phyloP scores from a whole-genome alignment of 2,113 vertebrate genomes.

The Grus americana region DNA sequence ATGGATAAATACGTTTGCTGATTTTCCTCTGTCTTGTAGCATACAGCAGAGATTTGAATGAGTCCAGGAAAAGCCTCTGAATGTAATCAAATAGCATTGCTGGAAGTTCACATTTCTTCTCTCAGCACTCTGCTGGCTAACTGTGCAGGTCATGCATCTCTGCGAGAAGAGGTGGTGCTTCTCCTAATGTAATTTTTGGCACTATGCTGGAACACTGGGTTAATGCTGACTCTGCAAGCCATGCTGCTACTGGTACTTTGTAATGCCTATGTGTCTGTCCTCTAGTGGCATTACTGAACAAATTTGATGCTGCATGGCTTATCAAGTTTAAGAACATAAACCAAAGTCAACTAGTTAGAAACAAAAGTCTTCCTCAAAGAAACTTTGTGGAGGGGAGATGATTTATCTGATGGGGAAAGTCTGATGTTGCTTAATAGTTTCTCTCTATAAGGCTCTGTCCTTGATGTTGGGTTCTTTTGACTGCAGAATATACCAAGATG shows the following conservation, averaged over 20 bases:
- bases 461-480: not conserved
- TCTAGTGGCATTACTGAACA: not conserved
- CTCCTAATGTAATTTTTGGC: conserved; percentile 26
- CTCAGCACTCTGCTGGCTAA: not conserved
- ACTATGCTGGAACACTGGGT: not conserved
- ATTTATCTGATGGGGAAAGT: not conserved
- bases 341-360: not conserved
- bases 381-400: not conserved
- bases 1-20: not conserved
- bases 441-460: not conserved
- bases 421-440: not conserved
- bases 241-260: not conserved
- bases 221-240: conserved; percentile 41
- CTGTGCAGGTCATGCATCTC: not conserved
- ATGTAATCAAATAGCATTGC: conserved; percentile 1
- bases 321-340: not conserved
- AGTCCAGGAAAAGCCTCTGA: conserved; percentile 19
- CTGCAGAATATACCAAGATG: conserved; percentile 94
- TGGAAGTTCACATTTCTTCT: conserved; percentile 10
- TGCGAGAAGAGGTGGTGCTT: not conserved
- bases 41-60: not conserved
- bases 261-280: conserved; percentile 13
- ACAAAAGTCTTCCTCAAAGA: not conserved
- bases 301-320: not conserved
- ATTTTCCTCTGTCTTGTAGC: not conserved